Base-by-base conservation (phyloP, 2,888 invertebrate genomes). In the Rhagonycha lutea region DNA sequence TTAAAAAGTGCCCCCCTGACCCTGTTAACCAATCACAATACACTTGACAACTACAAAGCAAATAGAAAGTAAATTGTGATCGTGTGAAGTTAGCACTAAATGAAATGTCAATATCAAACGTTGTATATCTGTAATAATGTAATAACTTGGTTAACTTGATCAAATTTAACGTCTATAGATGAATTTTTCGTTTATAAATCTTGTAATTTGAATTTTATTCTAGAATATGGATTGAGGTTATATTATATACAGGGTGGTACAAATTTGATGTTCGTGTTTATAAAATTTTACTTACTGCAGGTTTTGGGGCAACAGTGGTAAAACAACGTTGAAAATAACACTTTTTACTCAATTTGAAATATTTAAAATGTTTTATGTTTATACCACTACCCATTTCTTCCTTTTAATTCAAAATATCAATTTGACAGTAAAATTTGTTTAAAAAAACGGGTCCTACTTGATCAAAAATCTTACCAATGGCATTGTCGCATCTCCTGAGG, bases 21-120 rank as follows among this genome's bases (percentile, higher is more conserved):
- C 78, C 69, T 65, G 11, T 4, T n/a, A 63, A 74, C 63, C 73
- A 73, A 73, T 73, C 68, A 73, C 14, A 10, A 26, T 1, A 18
- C 29, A 23, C 29, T 69, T 69, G 29, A 69, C 68, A 26, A 47
- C 24, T 47, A n/a, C 47, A 47, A 47, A 47, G 47, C 47, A 47
- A 47, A 47, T 47, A 47, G 47, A 47, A 47, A 47, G 47, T 47
- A 47, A 47, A 32, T 12, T 32, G n/a, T 1, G n/a, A n/a, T n/a
- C 47, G 47, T n/a, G 47, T n/a, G 47, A 47, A 47, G 47, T 47
- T 47, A 47, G 47, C n/a, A 47, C 1, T 2, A 7, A 4, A 47
- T n/a, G 7, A 47, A 47, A 0, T 32, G 9, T 32, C 32, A 12
- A 32, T 47, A 12, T 47, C 47, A n/a, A n/a, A 2, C 8, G 12